phyloP scores from a whole-genome alignment of 2,888 invertebrate genomes.

The Tetranychus truncatus region DNA sequence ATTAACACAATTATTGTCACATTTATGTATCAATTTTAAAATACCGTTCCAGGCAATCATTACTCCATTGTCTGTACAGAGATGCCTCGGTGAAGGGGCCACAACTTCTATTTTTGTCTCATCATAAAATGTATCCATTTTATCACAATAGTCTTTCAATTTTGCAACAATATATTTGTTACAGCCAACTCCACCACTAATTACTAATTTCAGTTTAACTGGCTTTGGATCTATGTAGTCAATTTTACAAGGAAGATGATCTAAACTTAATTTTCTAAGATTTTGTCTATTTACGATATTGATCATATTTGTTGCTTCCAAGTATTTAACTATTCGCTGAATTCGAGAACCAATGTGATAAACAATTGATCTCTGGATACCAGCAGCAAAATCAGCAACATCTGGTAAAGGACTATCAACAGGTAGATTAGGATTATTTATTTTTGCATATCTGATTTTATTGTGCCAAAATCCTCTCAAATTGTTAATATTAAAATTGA shows the following conservation, averaged over 20 bases:
- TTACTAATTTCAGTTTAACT: constrained; percentile 39
- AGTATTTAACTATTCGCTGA: constrained; percentile 61
- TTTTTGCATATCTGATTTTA: neutral
- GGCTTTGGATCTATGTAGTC: neutral
- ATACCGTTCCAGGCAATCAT: constrained; percentile 71
- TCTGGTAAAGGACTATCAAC: constrained; percentile 25
- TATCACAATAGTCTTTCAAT: constrained; percentile 47
- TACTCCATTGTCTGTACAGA: constrained; percentile 92
- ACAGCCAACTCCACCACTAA: constrained; percentile 91
- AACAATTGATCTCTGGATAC: constrained; percentile 52
- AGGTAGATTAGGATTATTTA: constrained; percentile 16
- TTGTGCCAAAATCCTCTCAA: neutral
- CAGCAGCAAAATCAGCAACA: constrained; percentile 56
- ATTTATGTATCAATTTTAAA: constrained; percentile 15
- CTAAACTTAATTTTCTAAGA: neutral
- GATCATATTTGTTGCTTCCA: constrained; percentile 32
- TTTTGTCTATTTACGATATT: neutral
- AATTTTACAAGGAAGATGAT: neutral
- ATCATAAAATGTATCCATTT: constrained; percentile 28
- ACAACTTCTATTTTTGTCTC: constrained; percentile 4
- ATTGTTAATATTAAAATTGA: neutral
- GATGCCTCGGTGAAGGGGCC: constrained; percentile 48
- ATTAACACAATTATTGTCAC: neutral
- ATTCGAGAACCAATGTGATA: constrained; percentile 62
- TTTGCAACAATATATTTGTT: constrained; percentile 59